phyloP scores from a whole-genome alignment of 2,888 invertebrate genomes.

The Emmelina monodactyla region DNA sequence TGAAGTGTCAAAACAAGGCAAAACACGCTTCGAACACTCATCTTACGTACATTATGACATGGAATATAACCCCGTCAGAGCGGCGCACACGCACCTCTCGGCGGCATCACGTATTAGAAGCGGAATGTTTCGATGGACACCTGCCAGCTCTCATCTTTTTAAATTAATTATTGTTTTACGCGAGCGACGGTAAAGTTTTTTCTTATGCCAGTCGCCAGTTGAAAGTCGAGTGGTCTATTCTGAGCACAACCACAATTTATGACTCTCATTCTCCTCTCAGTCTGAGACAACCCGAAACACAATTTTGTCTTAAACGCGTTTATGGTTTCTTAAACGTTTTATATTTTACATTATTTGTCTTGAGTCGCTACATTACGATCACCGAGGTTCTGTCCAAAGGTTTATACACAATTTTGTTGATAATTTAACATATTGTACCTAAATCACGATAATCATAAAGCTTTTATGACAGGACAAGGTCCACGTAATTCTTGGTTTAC shows the following conservation, averaged over 20 bases:
- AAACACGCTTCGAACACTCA: too few species aligned
- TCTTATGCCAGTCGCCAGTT: slow-evolving; percentile 48
- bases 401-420: too few species aligned
- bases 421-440: too few species aligned
- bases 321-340: slow-evolving; percentile 29
- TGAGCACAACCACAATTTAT: slow-evolving; percentile 39
- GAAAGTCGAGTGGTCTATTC: slow-evolving; percentile 38
- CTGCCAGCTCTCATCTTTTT: slow-evolving; percentile 53
- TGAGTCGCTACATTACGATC: too few species aligned
- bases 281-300: slow-evolving; percentile 38
- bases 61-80: too few species aligned
- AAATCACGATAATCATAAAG: too few species aligned
- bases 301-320: slow-evolving; percentile 34
- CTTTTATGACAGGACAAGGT: too few species aligned
- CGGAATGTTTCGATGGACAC: slow-evolving; percentile 46
- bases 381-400: too few species aligned
- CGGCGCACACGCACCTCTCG: slow-evolving; percentile 3
- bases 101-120: slow-evolving; percentile 15
- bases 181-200: slow-evolving; percentile 47
- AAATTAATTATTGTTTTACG: slow-evolving; percentile 64
- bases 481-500: too few species aligned
- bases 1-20: too few species aligned
- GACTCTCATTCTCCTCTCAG: slow-evolving; percentile 51
- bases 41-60: too few species aligned
- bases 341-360: slow-evolving; percentile 13